phyloP scores from a whole-genome alignment of 2,888 invertebrate species.

The Andrena camellia region DNA sequence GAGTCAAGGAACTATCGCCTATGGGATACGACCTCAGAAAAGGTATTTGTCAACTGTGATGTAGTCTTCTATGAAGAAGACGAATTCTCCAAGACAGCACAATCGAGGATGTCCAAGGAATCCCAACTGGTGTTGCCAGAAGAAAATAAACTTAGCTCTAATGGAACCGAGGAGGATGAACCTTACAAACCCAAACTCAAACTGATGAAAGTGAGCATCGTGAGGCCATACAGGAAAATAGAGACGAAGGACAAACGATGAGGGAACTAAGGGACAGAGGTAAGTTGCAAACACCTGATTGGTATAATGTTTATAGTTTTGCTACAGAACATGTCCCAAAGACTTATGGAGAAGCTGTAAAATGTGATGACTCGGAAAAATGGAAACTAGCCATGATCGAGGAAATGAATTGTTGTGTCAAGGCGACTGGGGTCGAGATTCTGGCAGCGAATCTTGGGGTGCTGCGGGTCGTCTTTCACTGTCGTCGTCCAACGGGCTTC shows the following conservation, averaged over 20 bases:
- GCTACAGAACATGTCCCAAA: not conserved
- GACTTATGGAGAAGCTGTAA: not conserved
- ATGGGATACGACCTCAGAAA: not conserved
- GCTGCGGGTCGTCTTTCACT: too few relatives aligned
- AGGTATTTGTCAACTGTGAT: not conserved
- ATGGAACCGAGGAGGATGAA: too few relatives aligned
- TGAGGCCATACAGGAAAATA: not conserved
- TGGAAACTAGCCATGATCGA: not conserved
- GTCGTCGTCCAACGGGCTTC: too few relatives aligned
- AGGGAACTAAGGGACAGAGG: not conserved
- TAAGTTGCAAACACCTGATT: not conserved
- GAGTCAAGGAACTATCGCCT: not conserved
- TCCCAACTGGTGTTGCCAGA: not conserved
- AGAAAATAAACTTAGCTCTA: not conserved
- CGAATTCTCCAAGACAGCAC: not conserved
- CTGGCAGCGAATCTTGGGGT: too few relatives aligned
- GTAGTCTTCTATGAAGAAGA: not conserved
- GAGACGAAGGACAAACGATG: not conserved
- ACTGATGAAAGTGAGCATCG: too few relatives aligned
- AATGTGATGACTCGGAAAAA: not conserved
- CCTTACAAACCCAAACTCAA: too few relatives aligned
- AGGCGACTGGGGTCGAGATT: too few relatives aligned
- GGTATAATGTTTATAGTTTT: not conserved
- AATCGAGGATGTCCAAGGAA: not conserved
- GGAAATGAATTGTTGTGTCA: too few relatives aligned